A percentile compares a stretch with the other conserved stretches of the same genome.
These are phyloP conservation scores for Endotricha flammealis DNA, from an alignment of 2,888 invertebrate genomes.

Conservation along the genomic window DNA sequence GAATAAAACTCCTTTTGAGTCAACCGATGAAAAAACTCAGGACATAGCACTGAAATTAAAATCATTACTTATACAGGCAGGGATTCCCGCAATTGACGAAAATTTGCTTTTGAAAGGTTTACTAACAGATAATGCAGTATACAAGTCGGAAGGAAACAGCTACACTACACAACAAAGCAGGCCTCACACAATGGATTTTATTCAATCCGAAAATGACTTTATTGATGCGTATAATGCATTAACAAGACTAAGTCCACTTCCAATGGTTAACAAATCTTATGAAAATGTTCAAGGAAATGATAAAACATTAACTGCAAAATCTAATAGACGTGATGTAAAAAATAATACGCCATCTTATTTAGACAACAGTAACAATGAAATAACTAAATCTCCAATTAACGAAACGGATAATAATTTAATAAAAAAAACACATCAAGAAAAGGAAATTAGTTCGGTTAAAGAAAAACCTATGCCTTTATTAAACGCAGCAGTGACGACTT, in stretches of 20 bases:
- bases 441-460: too few species aligned
- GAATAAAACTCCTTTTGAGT: not conserved
- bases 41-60: conserved; percentile 53
- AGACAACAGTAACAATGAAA: not conserved
- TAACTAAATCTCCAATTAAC: not conserved
- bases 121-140: conserved; percentile 30
- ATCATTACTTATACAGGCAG: conserved; percentile 48
- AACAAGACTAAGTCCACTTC: conserved; percentile 59
- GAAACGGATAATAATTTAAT: not conserved
- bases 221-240: conserved; percentile 70
- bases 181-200: conserved; percentile 44
- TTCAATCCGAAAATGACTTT: conserved; percentile 68
- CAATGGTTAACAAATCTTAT: conserved; percentile 32
- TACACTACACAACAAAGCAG: conserved; percentile 22
- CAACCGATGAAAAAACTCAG: conserved; percentile 22
- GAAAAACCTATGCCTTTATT: not conserved
- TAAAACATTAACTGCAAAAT: not conserved
- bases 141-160: conserved; percentile 17
- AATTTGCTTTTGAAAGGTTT: conserved; percentile 50
- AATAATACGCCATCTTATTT: not conserved
- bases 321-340: not conserved
- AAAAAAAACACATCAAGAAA: too few species aligned
- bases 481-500: not conserved
- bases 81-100: conserved; percentile 49
- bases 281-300: not conserved